A percentile compares a stretch with the other conserved stretches of the same genome.
Conservation (phyloP, 2,113 vertebrate genomes). For the Notiomystis cincta region DNA sequence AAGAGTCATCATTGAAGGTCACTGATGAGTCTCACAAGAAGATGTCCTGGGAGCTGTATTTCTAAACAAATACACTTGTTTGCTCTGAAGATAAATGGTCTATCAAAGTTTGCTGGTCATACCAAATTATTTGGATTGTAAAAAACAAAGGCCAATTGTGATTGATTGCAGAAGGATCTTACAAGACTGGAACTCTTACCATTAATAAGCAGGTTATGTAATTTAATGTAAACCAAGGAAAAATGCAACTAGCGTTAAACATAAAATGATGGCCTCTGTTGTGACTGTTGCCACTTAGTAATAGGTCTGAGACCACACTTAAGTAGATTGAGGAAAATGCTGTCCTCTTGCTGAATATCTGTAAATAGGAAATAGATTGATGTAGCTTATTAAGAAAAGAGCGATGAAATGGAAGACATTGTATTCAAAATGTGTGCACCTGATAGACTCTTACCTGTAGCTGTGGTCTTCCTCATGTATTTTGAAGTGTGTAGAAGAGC, state of each 20-base stretch:
- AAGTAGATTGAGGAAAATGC: not conserved
- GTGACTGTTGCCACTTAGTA: not conserved
- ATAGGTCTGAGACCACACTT: not conserved
- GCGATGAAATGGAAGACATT: not conserved
- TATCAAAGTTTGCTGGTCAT: not conserved
- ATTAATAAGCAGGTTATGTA: not conserved
- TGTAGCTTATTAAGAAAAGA: not conserved
- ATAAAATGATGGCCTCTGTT: not conserved
- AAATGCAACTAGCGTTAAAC: not conserved
- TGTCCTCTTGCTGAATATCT: not conserved
- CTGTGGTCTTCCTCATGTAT: not conserved
- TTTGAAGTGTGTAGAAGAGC: not conserved
- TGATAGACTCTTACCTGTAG: not conserved
- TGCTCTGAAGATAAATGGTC: not conserved
- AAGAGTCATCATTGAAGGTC: not conserved
- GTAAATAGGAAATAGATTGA: not conserved
- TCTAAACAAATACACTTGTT: not conserved
- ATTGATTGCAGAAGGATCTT: conserved; percentile 23
- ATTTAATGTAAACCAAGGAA: not conserved
- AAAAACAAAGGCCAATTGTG: conserved; percentile 11
- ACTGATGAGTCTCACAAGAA: not conserved
- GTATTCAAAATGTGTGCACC: not conserved
- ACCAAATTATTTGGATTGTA: not conserved
- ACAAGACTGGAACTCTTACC: not conserved
- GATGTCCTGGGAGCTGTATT: not conserved